Percentiles rank a stretch among this genome's conserved stretches.
Evolutionary conservation across 1,140 invertebrate genomes (phyloP).

Genomic region (Forficula auricularia): DNA sequence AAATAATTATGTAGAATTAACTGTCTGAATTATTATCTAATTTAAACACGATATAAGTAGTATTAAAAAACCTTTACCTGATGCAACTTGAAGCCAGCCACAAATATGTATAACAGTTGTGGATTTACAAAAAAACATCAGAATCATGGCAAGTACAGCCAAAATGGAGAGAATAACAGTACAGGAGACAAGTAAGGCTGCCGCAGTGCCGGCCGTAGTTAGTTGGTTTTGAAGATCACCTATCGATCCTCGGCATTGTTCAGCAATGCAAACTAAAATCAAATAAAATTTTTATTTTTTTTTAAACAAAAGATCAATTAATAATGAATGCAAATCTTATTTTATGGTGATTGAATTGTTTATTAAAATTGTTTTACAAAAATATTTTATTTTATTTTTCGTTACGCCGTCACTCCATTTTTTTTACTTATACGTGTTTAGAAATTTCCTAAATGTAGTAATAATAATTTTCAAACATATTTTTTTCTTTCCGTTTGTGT

Average conservation of each 20-base stretch:
- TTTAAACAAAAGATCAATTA: neutral
- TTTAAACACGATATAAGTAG: too few species aligned
- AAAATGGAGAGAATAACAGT: conserved; percentile 69
- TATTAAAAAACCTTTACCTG: conserved; percentile 69
- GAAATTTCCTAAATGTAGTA: too few species aligned
- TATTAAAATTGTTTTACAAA: too few species aligned
- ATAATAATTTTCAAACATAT: too few species aligned
- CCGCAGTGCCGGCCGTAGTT: conserved; percentile 57
- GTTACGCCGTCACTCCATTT: too few species aligned
- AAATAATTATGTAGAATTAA: too few species aligned
- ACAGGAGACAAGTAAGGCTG: conserved; percentile 74
- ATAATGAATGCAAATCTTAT: neutral
- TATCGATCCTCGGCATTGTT: conserved; percentile 64
- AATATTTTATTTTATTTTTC: too few species aligned
- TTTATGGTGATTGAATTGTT: too few species aligned
- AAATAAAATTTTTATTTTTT: conserved; percentile 5
- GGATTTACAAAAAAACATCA: conserved; percentile 89
- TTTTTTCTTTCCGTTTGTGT: too few species aligned
- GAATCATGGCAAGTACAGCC: conserved; percentile 70
- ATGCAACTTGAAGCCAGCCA: conserved; percentile 81
- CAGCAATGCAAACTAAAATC: conserved; percentile 35
- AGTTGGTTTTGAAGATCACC: conserved; percentile 68
- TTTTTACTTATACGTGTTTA: too few species aligned
- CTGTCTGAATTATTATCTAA: too few species aligned
- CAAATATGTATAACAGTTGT: conserved; percentile 84